Conservation (phyloP, 37 sponge, comb jelly and placozoan genomes). For the Aplysina aerophoba region DNA sequence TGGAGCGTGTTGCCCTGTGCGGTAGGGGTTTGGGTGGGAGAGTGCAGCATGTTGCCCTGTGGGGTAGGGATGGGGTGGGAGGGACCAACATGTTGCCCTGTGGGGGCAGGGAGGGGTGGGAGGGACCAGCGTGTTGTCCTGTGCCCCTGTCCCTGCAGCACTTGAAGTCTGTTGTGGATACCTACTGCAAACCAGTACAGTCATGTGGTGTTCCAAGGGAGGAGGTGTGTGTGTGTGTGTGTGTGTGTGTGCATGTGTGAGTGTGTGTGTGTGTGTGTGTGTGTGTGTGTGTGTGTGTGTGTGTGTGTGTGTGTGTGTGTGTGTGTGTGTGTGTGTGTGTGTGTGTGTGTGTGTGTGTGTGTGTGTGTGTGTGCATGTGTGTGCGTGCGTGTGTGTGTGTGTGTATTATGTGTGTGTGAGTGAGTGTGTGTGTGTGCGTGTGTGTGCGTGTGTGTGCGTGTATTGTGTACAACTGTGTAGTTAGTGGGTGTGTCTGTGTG, state of each 20-base stretch:
- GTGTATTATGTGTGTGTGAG: too few species aligned
- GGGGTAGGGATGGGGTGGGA: background rate
- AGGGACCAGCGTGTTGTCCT: too few species aligned
- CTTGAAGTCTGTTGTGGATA: background rate
- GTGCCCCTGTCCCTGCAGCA: background rate
- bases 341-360: background rate
- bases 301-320: background rate
- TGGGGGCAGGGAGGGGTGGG: background rate
- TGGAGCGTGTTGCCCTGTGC: background rate
- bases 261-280: background rate
- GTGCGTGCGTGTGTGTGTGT: too few species aligned
- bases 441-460: background rate
- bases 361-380: too few species aligned
- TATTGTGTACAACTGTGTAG: too few species aligned
- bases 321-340: slow-evolving; percentile 42
- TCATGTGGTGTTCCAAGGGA: background rate
- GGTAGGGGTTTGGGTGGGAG: background rate
- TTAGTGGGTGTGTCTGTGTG: too few species aligned
- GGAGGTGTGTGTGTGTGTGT: background rate
- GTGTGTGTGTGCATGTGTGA: too few species aligned
- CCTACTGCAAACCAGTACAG: background rate
- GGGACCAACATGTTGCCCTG: background rate
- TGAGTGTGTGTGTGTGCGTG: slow-evolving; percentile 35
- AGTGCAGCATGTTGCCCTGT: background rate
- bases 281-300: too few species aligned